phyloP scores from a whole-genome alignment of 2,113 vertebrate genomes.

The Barbus barbus region DNA sequence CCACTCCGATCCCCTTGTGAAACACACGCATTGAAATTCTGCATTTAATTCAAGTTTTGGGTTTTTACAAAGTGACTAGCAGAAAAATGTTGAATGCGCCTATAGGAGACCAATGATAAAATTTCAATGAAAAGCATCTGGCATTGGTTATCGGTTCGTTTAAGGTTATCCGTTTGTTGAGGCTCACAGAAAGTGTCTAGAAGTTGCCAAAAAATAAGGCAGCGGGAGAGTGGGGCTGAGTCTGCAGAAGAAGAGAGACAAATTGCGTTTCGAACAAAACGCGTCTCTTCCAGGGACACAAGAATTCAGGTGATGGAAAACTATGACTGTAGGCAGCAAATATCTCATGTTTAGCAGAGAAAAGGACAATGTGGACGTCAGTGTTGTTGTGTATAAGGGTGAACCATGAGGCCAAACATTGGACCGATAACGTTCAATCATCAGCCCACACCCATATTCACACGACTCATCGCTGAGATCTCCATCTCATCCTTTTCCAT shows the following conservation, averaged over 20 bases:
- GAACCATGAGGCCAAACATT: constrained; percentile 38
- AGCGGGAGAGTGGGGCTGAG: not conserved
- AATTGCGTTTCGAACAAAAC: not conserved
- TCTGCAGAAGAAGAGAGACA: not conserved
- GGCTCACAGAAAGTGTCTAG: not conserved
- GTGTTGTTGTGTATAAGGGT: not conserved
- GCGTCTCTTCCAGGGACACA: not conserved
- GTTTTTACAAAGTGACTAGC: not conserved
- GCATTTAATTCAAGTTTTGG: not conserved
- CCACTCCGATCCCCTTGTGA: not conserved
- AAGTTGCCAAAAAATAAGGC: constrained; percentile 2
- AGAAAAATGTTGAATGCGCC: constrained; percentile 1
- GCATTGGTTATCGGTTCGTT: not conserved
- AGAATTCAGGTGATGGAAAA: not conserved
- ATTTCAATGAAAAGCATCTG: constrained; percentile 17
- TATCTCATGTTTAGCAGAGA: not conserved
- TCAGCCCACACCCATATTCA: constrained; percentile 8
- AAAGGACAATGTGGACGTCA: not conserved
- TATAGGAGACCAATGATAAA: not conserved
- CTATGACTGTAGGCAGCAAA: not conserved
- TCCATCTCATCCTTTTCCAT: not conserved
- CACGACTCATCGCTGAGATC: not conserved
- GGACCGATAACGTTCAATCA: constrained; percentile 50
- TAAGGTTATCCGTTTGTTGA: constrained; percentile 12
- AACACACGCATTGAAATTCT: not conserved